These are phyloP conservation scores for Selenia dentaria DNA, from an alignment of 2,888 invertebrate genomes.

Conservation along the genomic window DNA sequence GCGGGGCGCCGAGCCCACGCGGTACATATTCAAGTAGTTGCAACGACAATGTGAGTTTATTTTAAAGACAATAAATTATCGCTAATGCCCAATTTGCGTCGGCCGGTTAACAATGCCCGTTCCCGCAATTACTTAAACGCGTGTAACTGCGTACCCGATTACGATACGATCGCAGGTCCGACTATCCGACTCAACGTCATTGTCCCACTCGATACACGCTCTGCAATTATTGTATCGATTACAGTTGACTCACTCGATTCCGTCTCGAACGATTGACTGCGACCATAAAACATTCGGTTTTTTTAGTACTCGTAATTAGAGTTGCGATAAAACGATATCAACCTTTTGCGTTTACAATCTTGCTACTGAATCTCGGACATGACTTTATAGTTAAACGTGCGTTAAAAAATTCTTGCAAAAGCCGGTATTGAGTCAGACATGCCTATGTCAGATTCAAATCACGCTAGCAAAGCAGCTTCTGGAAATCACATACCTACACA, in stretches of 20 bases:
- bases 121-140: conserved; percentile 84
- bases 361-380: conserved; percentile 47
- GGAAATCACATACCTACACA: conserved; percentile 62
- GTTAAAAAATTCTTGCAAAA: conserved; percentile 44
- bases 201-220: conserved; percentile 77
- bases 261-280: conserved; percentile 70
- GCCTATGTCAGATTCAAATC: conserved; percentile 57
- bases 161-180: conserved; percentile 74
- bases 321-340: conserved; percentile 59
- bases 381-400: conserved; percentile 42
- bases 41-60: conserved; percentile 77
- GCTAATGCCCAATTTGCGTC: conserved; percentile 84
- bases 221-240: conserved; percentile 80
- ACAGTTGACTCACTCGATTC: conserved; percentile 71
- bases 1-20: conserved; percentile 63
- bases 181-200: conserved; percentile 64
- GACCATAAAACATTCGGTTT: conserved; percentile 71
- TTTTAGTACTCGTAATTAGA: conserved; percentile 70
- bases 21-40: conserved; percentile 78
- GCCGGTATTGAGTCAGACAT: conserved; percentile 49
- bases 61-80: conserved; percentile 82
- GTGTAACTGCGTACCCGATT: conserved; percentile 72
- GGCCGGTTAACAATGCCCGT: conserved; percentile 79
- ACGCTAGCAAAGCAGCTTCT: conserved; percentile 65
- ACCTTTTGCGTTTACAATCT: conserved; percentile 50